These are phyloP conservation scores for Austrolebias charrua DNA, from an alignment of 2,797 vertebrate genomes.

Conservation along the genomic window DNA sequence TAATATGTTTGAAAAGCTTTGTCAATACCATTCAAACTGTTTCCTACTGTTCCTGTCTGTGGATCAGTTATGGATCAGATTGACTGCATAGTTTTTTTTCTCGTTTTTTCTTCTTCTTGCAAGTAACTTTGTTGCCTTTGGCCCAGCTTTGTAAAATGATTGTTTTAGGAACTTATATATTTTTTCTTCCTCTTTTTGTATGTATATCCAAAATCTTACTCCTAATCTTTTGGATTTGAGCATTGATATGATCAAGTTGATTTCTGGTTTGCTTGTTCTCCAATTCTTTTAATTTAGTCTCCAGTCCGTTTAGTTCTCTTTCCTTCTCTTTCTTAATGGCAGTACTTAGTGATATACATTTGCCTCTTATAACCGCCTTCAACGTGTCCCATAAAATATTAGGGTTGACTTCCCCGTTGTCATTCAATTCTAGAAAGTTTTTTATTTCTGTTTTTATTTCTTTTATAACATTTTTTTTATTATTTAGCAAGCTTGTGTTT, in stretches of 20 bases:
- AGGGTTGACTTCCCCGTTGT: not conserved
- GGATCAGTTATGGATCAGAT: not conserved
- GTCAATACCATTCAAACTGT: not conserved
- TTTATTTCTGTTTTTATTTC: not conserved
- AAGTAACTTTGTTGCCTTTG: not conserved
- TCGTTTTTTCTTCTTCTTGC: not conserved
- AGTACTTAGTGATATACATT: not conserved
- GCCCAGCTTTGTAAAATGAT: not conserved
- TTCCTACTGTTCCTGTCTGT: not conserved
- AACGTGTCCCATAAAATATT: not conserved
- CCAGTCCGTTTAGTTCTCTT: not conserved
- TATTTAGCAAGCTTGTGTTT: not conserved
- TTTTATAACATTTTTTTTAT: not conserved
- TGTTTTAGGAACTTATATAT: not conserved
- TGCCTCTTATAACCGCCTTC: not conserved
- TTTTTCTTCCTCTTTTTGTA: too few species aligned
- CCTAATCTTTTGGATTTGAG: too few species aligned
- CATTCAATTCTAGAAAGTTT: not conserved
- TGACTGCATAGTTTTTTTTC: not conserved
- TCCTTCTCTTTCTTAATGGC: not conserved
- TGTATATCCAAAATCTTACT: too few species aligned
- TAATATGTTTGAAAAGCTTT: not conserved
- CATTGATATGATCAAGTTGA: too few species aligned
- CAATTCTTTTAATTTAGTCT: too few species aligned
- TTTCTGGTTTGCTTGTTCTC: too few species aligned